phyloP scores from a whole-genome alignment of 2,888 invertebrate species.

The Tachystola acroxantha region DNA sequence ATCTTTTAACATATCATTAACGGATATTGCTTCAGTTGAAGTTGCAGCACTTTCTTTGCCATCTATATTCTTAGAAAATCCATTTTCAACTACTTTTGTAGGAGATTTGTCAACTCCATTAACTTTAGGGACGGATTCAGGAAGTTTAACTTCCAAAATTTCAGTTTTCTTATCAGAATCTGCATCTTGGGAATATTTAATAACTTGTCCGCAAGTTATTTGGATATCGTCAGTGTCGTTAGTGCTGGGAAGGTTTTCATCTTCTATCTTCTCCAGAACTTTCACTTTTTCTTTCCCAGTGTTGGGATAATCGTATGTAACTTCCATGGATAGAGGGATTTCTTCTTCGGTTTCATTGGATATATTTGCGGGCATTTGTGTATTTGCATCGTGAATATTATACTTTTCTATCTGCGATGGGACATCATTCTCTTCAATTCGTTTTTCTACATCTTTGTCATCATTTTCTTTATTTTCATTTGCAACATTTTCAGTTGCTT shows the following conservation, averaged over 20 bases:
- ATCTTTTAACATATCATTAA: conserved; percentile 69
- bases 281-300: conserved; percentile 32
- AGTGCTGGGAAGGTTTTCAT: conserved; percentile 55
- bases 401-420: conserved; percentile 3
- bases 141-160: conserved; percentile 14
- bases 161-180: conserved; percentile 23
- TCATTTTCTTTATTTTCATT: neutral
- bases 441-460: neutral
- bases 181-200: conserved; percentile 41
- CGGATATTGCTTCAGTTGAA: conserved; percentile 26
- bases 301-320: conserved; percentile 47
- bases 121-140: conserved; percentile 25
- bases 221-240: conserved; percentile 64
- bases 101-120: conserved; percentile 33
- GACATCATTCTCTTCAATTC: conserved; percentile 1
- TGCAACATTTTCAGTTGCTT: neutral
- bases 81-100: conserved; percentile 24
- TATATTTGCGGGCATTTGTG: conserved; percentile 39
- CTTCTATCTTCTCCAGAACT: conserved; percentile 48
- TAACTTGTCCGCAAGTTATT: conserved; percentile 59
- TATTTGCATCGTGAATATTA: conserved; percentile 40
- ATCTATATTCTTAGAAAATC: conserved; percentile 9
- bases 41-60: conserved; percentile 17
- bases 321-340: conserved; percentile 45
- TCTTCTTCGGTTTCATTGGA: conserved; percentile 40